These are phyloP conservation scores for Elgonia sp. DNA, from an alignment of 2,888 invertebrate genomes.

Conservation along the genomic window DNA sequence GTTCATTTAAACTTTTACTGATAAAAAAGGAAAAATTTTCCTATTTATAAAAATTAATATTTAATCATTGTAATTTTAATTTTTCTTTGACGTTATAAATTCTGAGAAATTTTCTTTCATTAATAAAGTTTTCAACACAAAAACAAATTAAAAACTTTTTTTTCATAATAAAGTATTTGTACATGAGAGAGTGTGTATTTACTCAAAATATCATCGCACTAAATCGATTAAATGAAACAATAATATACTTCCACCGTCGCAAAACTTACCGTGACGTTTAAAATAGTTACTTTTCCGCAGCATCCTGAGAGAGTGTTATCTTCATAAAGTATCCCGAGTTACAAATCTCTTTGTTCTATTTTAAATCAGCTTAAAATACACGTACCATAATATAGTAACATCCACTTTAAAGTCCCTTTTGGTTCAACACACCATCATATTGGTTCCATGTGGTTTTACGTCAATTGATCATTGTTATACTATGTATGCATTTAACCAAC, in stretches of 20 bases:
- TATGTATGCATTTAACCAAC: conserved; percentile 25
- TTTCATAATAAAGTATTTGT: too few species aligned
- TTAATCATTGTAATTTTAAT: too few species aligned
- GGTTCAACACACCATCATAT: conserved; percentile 10
- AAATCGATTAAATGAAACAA: conserved; percentile 18
- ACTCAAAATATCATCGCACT: background rate
- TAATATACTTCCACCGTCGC: background rate
- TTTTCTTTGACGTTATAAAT: too few species aligned
- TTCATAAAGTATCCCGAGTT: conserved; percentile 10
- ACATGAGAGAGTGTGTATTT: background rate
- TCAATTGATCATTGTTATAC: conserved; percentile 30
- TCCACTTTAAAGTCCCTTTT: conserved; percentile 22
- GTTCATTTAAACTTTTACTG: too few species aligned
- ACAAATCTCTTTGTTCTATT: background rate
- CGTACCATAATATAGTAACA: conserved; percentile 9
- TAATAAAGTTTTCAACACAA: background rate
- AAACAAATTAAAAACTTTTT: too few species aligned
- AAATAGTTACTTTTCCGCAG: conserved; percentile 4
- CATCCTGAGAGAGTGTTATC: background rate
- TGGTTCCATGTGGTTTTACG: conserved; percentile 23
- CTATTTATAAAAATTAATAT: too few species aligned
- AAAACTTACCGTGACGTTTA: conserved; percentile 13
- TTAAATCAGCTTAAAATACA: conserved; percentile 30
- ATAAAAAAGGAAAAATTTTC: too few species aligned
- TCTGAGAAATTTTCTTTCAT: background rate